Percentiles rank a stretch among this genome's conserved stretches.
phyloP scores from a whole-genome alignment of 2,888 invertebrate species.

The Thymelicus acteon region DNA sequence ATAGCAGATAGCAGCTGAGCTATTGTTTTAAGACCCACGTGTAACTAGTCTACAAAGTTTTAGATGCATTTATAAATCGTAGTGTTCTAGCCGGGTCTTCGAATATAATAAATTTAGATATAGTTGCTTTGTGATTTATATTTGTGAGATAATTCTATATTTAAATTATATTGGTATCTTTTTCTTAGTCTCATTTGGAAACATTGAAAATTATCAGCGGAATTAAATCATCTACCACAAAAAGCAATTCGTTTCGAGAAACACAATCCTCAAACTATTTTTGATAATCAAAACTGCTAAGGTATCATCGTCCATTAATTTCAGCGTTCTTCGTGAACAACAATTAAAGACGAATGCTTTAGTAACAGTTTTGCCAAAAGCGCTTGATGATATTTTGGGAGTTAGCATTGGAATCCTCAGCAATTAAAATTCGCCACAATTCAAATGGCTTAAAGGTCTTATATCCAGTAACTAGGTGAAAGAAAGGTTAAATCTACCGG shows the following conservation, averaged over 20 bases:
- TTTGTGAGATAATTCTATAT: too few species aligned
- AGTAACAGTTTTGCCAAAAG: constrained; percentile 27
- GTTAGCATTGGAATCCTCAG: constrained; percentile 20
- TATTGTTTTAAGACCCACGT: constrained; percentile 27
- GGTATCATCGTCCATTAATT: constrained; percentile 24
- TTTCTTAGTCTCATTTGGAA: too few species aligned
- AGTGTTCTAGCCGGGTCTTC: neutral
- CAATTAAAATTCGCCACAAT: constrained; percentile 29
- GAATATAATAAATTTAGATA: neutral
- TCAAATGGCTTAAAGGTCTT: constrained; percentile 8
- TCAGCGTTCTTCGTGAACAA: constrained; percentile 21
- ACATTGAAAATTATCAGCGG: too few species aligned
- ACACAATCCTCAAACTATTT: neutral
- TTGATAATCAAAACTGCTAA: constrained; percentile 5
- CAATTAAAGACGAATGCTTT: constrained; percentile 33
- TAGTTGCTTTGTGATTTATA: too few species aligned
- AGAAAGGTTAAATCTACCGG: constrained; percentile 37
- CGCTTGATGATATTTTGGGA: constrained; percentile 31
- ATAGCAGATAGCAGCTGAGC: constrained; percentile 34
- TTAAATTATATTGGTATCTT: too few species aligned
- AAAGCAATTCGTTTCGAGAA: neutral
- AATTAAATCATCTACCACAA: neutral
- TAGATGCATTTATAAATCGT: constrained; percentile 19
- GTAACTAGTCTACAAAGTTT: constrained; percentile 15
- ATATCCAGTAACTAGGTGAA: constrained; percentile 16